phyloP scores from a whole-genome alignment of 1,140 invertebrate species.

The Drosophila pseudoananassae region DNA sequence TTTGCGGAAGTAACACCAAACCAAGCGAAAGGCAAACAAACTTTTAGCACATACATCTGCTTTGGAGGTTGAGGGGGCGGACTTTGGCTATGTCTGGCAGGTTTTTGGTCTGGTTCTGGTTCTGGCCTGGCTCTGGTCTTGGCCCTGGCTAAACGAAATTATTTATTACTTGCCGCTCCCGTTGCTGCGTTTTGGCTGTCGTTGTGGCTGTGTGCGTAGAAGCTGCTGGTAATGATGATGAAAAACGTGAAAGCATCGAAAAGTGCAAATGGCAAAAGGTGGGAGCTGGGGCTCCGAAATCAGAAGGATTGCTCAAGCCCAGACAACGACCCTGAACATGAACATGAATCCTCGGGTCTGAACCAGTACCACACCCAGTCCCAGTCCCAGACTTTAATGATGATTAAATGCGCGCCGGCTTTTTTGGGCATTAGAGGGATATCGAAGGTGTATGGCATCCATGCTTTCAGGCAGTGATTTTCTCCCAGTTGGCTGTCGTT shows the following conservation, averaged over 20 bases:
- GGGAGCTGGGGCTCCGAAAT: constrained; percentile 25
- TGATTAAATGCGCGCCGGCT: constrained; percentile 69
- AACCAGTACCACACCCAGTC: constrained; percentile 15
- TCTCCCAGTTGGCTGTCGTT: constrained; percentile 3
- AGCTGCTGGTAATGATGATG: constrained; percentile 76
- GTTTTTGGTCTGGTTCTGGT: constrained; percentile 45
- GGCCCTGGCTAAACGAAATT: constrained; percentile 74
- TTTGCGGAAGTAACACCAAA: constrained; percentile 72
- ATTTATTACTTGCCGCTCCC: constrained; percentile 65
- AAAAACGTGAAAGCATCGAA: constrained; percentile 83
- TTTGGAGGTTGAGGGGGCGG: constrained; percentile 3
- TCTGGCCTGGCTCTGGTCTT: constrained; percentile 15
- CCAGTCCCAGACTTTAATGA: constrained; percentile 66
- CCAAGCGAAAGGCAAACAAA: constrained; percentile 65
- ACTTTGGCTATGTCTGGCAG: constrained; percentile 16
- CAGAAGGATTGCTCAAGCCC: constrained; percentile 63
- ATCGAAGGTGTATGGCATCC: constrained; percentile 30
- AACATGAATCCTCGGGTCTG: not conserved
- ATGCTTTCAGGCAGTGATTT: constrained; percentile 56
- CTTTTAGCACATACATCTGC: constrained; percentile 71
- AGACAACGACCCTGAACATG: constrained; percentile 6
- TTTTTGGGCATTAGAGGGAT: constrained; percentile 30
- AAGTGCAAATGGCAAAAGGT: constrained; percentile 75
- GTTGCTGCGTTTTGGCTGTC: constrained; percentile 4
- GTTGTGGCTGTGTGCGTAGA: constrained; percentile 39